A percentile compares a stretch with the other conserved stretches of the same genome.
phyloP scores from a whole-genome alignment of 2,113 vertebrate species.

The Lanius collurio region DNA sequence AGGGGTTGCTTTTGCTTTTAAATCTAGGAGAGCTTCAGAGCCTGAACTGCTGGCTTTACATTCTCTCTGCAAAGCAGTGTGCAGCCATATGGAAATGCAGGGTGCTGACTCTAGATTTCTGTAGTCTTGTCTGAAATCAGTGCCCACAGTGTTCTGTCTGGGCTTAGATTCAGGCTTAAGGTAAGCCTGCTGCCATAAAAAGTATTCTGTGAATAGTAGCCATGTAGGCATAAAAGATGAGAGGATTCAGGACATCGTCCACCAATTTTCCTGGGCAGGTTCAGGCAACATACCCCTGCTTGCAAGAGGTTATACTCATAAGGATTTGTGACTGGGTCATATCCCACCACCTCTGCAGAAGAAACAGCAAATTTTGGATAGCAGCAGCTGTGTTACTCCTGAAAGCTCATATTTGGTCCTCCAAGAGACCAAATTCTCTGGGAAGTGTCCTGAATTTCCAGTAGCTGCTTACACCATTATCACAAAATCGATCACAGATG shows the following conservation, averaged over 20 bases:
- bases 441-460: slow-evolving; percentile 24
- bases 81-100: not conserved
- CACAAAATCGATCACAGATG: slow-evolving; percentile 31
- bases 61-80: not conserved
- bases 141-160: not conserved
- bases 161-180: not conserved
- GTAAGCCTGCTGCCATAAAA: not conserved
- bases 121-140: not conserved
- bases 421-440: not conserved
- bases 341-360: not conserved
- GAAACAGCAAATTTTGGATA: not conserved
- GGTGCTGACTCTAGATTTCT: not conserved
- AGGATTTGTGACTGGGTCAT: not conserved
- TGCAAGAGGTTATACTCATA: not conserved
- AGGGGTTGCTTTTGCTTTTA: not conserved
- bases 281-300: not conserved
- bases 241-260: not conserved
- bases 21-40: not conserved
- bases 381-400: not conserved
- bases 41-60: not conserved
- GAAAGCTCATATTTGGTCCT: not conserved
- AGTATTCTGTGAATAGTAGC: not conserved
- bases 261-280: not conserved
- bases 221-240: not conserved
- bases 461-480: slow-evolving; percentile 28